A percentile compares a stretch with the other conserved stretches of the same genome.
Conservation (phyloP, 2,797 vertebrate species). For the Borostomias antarcticus region DNA sequence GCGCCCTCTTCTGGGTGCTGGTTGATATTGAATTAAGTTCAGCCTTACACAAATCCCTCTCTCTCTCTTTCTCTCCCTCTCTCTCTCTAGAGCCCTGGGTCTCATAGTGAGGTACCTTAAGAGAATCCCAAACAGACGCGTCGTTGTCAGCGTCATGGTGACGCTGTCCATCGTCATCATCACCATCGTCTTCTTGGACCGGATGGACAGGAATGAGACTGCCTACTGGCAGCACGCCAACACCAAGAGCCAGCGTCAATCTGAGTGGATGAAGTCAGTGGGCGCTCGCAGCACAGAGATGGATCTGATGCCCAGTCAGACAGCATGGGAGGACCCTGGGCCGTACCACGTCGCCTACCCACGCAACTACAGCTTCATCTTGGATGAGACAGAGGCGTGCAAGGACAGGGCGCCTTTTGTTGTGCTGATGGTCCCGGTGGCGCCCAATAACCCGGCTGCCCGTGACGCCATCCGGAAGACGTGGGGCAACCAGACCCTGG, state of each 20-base stretch:
- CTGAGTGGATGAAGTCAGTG: too few relatives aligned
- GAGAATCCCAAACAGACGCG: fast-evolving
- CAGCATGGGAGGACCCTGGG: conserved; percentile 23
- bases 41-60: not conserved
- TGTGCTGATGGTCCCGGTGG: conserved; percentile 68
- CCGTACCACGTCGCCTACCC: conserved; percentile 62
- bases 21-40: not conserved
- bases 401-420: conserved; percentile 59
- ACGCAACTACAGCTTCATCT: conserved; percentile 61
- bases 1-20: not conserved
- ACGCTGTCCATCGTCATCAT: fast-evolving
- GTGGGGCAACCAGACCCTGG: conserved; percentile 74
- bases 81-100: conserved; percentile 13
- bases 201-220: not conserved
- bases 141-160: conserved; percentile 4
- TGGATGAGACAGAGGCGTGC: conserved; percentile 67
- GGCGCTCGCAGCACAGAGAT: not conserved
- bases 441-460: not conserved
- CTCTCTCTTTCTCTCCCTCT: not conserved
- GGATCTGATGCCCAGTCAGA: conserved; percentile 3
- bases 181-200: not conserved
- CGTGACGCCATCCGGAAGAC: conserved; percentile 67
- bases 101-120: too few relatives aligned
- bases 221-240: too few relatives aligned
- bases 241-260: too few relatives aligned